Evolutionary conservation across 2,888 invertebrate species (phyloP).

Genomic region (Pollenia amentaria): DNA sequence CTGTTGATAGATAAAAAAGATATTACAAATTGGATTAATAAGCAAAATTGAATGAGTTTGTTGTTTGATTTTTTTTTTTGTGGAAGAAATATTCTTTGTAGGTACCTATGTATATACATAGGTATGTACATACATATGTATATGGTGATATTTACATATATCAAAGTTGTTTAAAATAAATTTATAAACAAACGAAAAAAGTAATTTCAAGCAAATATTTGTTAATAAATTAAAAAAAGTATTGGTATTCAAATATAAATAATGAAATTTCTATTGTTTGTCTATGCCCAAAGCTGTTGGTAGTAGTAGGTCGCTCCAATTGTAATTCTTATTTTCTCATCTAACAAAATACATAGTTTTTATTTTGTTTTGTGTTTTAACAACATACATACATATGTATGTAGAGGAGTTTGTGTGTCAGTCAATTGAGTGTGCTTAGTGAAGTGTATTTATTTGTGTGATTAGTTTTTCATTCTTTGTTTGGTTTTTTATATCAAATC

Average conservation of each 20-base stretch:
- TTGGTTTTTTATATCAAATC: constrained; percentile 42
- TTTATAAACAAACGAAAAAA: not conserved
- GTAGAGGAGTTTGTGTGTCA: constrained; percentile 3
- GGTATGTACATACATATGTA: constrained; percentile 8
- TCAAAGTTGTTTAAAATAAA: not conserved
- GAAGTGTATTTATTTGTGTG: constrained; percentile 39
- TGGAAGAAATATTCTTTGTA: not conserved
- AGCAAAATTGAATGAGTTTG: not conserved
- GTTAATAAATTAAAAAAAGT: not conserved
- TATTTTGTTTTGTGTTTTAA: not conserved
- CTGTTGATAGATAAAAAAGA: not conserved
- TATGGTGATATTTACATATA: not conserved
- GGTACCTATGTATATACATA: constrained; percentile 6
- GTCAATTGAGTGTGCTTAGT: constrained; percentile 14
- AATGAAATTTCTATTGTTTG: too few species aligned
- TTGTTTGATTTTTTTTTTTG: too few species aligned
- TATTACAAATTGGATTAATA: constrained; percentile 3
- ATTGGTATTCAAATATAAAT: too few species aligned
- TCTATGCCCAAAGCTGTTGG: not conserved
- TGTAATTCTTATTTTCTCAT: constrained; percentile 11
- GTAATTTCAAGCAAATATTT: too few species aligned
- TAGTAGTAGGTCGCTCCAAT: not conserved
- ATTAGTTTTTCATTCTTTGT: constrained; percentile 49
- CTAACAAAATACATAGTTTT: not conserved
- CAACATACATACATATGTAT: not conserved